Base-by-base conservation (phyloP, 2,113 vertebrate species). In the Psilopsiagon aymara region DNA sequence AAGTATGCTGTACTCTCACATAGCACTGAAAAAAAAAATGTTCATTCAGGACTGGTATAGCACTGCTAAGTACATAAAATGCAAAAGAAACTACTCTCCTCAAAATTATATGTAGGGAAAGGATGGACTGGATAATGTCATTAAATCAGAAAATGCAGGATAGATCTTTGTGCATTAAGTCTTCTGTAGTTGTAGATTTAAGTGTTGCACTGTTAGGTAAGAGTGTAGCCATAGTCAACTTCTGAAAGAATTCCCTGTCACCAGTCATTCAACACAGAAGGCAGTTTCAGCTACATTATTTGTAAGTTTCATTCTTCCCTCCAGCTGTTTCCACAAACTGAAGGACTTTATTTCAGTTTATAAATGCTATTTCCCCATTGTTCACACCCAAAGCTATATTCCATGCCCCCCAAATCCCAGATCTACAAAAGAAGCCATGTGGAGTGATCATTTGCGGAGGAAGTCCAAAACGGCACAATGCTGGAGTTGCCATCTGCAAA, bases 251-350 rank as follows among this genome's bases (percentile, higher is more conserved):
- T 35, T 92, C 5, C 1, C 80, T 90, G 90, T 90, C 79, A 93
- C 14, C 52, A 64, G 62, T 31, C 82, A 39, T 39, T 39, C 39
- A 39, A 39, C 11, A 11, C 39, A 39, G 39, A 39, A 39, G 39
- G 39, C 39, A 25, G 15, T 60, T 88, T 90, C 86, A 94, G 28
- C 73, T 62, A 13, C 0, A 2, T 79, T 93, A 92, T 88, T 96
- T 33, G 46, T 87, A 83, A 33, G 44, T 62, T 49, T 78, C 41
- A 60, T 93, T 92, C 73, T 52, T 88, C 73, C 69, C 76, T 94
- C 86, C 83, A 93, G 95, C 92, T 95, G 35, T 92, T 92, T 84
- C 80, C 77, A 93, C 83, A 96, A 81, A 71, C 31, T 81, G 44
- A 87, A 95, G 82, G 70, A 43, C 77, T 84, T 95, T 52, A 51